These are phyloP conservation scores for Drosophila anomelani DNA, from an alignment of 2,888 invertebrate species.

Conservation along the genomic window DNA sequence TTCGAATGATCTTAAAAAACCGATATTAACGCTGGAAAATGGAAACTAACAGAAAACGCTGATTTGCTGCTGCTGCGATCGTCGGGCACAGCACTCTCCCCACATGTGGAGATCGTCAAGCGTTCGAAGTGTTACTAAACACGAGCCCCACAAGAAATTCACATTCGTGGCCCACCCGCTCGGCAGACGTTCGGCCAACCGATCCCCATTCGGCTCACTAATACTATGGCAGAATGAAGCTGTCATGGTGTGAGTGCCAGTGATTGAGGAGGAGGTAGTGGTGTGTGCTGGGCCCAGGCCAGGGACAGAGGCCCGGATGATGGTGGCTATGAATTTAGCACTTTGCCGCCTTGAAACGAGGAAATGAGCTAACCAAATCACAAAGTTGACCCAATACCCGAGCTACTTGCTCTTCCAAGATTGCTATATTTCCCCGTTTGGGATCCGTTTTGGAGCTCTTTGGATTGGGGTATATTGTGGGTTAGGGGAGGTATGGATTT, in stretches of 20 bases:
- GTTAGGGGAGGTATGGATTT: background rate
- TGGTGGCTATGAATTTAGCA: constrained; percentile 69
- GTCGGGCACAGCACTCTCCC: constrained; percentile 83
- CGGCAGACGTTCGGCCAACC: constrained; percentile 44
- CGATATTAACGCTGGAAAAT: constrained; percentile 19
- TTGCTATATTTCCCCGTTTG: constrained; percentile 55
- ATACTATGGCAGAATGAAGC: constrained; percentile 20
- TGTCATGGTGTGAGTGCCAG: constrained; percentile 38
- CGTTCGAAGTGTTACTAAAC: constrained; percentile 85
- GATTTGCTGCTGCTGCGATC: constrained; percentile 75
- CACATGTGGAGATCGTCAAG: constrained; percentile 85
- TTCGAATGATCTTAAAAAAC: background rate
- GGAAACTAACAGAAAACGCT: constrained; percentile 65
- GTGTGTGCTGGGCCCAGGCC: constrained; percentile 32
- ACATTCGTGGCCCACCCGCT: constrained; percentile 69
- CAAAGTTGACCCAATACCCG: constrained; percentile 17
- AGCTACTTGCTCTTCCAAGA: constrained; percentile 18
- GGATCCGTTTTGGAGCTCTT: background rate
- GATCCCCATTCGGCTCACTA: constrained; percentile 48
- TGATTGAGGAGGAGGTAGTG: constrained; percentile 2
- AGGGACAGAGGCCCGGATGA: constrained; percentile 44
- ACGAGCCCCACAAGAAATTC: constrained; percentile 82
- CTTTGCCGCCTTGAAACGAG: constrained; percentile 82
- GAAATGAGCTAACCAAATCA: constrained; percentile 62
- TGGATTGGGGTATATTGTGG: background rate